Conservation (phyloP, 2,113 vertebrate species). For the Noctilio leporinus region DNA sequence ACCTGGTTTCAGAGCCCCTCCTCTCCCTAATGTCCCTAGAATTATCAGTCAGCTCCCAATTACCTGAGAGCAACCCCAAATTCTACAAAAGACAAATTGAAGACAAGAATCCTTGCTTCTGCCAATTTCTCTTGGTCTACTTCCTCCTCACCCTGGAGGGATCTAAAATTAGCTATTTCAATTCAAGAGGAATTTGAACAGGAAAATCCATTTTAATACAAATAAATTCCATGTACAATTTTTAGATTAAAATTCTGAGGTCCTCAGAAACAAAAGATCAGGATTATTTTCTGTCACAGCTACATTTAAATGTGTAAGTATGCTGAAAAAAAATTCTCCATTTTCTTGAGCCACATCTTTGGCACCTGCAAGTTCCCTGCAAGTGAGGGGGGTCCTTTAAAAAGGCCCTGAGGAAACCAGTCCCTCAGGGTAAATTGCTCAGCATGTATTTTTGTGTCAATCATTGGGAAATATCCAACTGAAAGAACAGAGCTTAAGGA, state of each 20-base stretch:
- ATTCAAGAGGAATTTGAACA: not conserved
- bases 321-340: not conserved
- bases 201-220: not conserved
- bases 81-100: not conserved
- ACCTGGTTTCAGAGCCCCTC: accelerated
- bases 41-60: not conserved
- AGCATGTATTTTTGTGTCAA: not conserved
- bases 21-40: not conserved
- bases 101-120: not conserved
- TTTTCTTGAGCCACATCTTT: not conserved
- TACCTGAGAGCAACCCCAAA: not conserved
- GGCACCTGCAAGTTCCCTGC: not conserved
- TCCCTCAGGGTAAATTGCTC: not conserved
- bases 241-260: not conserved
- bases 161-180: not conserved
- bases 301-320: not conserved
- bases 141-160: not conserved
- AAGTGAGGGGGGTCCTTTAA: not conserved
- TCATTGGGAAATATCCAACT: not conserved
- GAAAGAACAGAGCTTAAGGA: not conserved
- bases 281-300: not conserved
- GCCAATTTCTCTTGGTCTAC: not conserved
- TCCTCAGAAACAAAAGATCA: not conserved
- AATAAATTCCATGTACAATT: not conserved
- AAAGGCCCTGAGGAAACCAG: not conserved